Conservation (phyloP, 2,888 invertebrate species). For the Hirudinaria manillensis region DNA sequence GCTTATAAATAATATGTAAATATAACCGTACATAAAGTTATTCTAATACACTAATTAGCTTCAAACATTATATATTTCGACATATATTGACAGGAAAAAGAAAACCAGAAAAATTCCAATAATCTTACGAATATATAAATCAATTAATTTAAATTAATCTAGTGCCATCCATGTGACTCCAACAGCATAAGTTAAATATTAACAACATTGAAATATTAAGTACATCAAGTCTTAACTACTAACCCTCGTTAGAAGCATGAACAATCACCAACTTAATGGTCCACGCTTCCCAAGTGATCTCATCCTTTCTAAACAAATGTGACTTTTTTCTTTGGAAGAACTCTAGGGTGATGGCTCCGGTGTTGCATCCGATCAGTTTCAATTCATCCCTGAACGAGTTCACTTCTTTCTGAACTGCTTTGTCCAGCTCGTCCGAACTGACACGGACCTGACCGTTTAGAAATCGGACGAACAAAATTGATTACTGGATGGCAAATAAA, state of each 20-base stretch:
- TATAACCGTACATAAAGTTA: too few species aligned
- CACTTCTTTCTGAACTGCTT: slow-evolving; percentile 60
- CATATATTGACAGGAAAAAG: too few species aligned
- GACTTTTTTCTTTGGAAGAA: slow-evolving; percentile 86
- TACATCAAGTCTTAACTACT: too few species aligned
- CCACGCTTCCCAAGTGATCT: slow-evolving; percentile 98
- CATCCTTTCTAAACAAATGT: slow-evolving; percentile 71
- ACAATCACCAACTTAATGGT: slow-evolving; percentile 80
- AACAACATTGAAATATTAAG: too few species aligned
- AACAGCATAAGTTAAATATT: too few species aligned
- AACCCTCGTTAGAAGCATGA: slow-evolving; percentile 74
- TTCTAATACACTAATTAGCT: too few species aligned
- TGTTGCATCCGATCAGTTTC: slow-evolving; percentile 12
- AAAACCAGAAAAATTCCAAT: too few species aligned
- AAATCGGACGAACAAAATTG: neutral
- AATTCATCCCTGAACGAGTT: slow-evolving; percentile 26
- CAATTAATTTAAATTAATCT: too few species aligned
- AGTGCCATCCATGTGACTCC: too few species aligned
- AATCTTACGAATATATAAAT: too few species aligned
- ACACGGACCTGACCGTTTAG: slow-evolving; percentile 64
- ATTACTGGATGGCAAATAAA: neutral
- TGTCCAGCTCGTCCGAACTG: slow-evolving; percentile 64
- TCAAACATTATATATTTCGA: too few species aligned
- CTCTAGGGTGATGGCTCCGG: slow-evolving; percentile 62
- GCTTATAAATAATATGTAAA: too few species aligned